A percentile compares a stretch with the other conserved stretches of the same genome.
Evolutionary conservation across 2,888 invertebrate genomes (phyloP).

Genomic region (Neoaliturus tenellus): DNA sequence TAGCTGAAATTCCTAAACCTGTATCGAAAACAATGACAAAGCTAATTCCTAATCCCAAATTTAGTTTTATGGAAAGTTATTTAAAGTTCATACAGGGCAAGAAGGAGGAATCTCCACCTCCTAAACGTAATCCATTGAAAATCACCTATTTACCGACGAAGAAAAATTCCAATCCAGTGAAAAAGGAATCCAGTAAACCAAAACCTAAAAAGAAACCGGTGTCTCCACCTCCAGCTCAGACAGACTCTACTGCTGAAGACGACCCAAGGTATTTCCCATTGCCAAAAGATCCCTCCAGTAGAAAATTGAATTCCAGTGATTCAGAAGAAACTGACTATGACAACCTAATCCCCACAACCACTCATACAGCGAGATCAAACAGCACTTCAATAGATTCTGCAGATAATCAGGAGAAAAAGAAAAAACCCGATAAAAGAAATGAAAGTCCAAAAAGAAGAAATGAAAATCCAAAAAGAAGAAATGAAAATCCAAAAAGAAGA

Average conservation of each 20-base stretch:
- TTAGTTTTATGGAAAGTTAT: slow-evolving; percentile 92
- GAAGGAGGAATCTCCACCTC: slow-evolving; percentile 87
- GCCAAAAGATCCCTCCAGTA: slow-evolving; percentile 78
- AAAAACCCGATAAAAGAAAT: background rate
- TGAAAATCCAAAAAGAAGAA: slow-evolving; percentile 45
- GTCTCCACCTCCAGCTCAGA: slow-evolving; percentile 70
- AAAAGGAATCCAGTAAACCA: background rate
- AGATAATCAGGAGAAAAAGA: background rate
- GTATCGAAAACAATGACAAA: slow-evolving; percentile 64
- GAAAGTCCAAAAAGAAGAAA: background rate
- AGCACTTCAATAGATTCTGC: background rate
- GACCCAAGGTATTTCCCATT: slow-evolving; percentile 85
- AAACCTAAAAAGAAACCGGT: slow-evolving; percentile 68
- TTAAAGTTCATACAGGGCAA: slow-evolving; percentile 90
- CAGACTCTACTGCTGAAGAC: slow-evolving; percentile 73
- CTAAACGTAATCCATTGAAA: slow-evolving; percentile 81
- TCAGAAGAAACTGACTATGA: slow-evolving; percentile 78
- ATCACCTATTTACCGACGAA: slow-evolving; percentile 71
- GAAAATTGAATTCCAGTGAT: slow-evolving; percentile 81
- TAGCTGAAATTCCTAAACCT: slow-evolving; percentile 75
- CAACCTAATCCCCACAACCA: slow-evolving; percentile 69
- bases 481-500: background rate
- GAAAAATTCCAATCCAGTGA: slow-evolving; percentile 65
- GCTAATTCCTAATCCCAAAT: slow-evolving; percentile 74
- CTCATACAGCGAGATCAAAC: slow-evolving; percentile 10